Conservation (phyloP, 2,113 vertebrate genomes). For the Varanus komodoensis region DNA sequence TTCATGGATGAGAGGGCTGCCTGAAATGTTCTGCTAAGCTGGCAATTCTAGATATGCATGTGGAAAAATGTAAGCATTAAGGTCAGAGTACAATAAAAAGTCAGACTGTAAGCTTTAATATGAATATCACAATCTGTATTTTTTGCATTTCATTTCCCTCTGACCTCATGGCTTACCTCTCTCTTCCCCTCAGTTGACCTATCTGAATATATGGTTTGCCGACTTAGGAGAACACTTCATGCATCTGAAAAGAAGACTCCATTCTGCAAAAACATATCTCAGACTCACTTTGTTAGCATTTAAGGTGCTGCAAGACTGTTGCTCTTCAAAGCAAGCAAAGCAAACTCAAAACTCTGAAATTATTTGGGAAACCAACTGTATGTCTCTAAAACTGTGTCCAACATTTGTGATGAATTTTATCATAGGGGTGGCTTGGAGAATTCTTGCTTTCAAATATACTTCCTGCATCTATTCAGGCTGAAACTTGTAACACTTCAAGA, state of each 20-base stretch:
- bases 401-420: not conserved
- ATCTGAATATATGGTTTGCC: not conserved
- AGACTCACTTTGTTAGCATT: not conserved
- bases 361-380: not conserved
- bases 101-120: not conserved
- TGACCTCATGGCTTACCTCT: not conserved
- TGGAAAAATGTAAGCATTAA: not conserved
- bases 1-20: not conserved
- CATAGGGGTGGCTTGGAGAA: not conserved
- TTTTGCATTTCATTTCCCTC: not conserved
- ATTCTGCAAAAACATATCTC: not conserved
- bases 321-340: not conserved
- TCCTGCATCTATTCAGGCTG: not conserved
- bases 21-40: not conserved
- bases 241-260: not conserved
- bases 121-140: not conserved
- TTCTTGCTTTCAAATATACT: conserved; percentile 8
- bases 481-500: not conserved
- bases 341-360: not conserved
- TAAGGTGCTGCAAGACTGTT: not conserved
- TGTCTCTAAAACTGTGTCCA: not conserved
- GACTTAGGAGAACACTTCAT: not conserved
- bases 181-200: not conserved
- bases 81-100: not conserved
- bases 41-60: not conserved